Percentiles rank a stretch among this genome's conserved stretches.
Conservation (phyloP, 1,140 invertebrate genomes). For the Stegodyphus mimosarum region DNA sequence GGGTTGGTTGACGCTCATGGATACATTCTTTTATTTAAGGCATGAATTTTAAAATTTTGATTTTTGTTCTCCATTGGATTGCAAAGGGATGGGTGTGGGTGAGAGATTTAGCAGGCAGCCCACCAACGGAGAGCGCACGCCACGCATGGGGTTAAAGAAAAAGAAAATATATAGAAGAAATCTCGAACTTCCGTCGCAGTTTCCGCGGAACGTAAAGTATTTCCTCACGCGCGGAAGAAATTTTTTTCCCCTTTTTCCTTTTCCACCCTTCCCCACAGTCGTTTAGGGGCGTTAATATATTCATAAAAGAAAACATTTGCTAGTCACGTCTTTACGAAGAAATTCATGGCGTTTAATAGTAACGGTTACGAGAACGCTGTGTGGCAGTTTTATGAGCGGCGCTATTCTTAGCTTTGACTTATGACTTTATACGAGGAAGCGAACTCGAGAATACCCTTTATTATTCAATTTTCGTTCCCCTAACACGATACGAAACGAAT, state of each 20-base stretch:
- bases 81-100: not conserved
- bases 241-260: slow-evolving; percentile 18
- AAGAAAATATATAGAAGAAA: slow-evolving; percentile 43
- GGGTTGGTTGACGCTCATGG: not conserved
- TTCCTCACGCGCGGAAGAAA: slow-evolving; percentile 44
- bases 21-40: slow-evolving; percentile 15
- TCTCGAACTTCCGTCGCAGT: slow-evolving; percentile 27
- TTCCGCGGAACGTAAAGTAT: slow-evolving; percentile 47
- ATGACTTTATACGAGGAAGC: slow-evolving; percentile 45
- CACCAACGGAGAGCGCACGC: too few relatives aligned
- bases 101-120: slow-evolving; percentile 24
- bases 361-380: slow-evolving; percentile 39
- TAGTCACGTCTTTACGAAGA: slow-evolving; percentile 44
- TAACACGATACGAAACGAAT: not conserved
- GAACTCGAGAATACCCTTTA: slow-evolving; percentile 45
- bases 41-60: slow-evolving; percentile 45
- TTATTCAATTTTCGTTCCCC: slow-evolving; percentile 54
- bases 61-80: slow-evolving; percentile 13
- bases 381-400: slow-evolving; percentile 46
- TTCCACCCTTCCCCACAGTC: slow-evolving; percentile 3
- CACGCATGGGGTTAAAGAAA: not conserved
- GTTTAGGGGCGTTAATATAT: slow-evolving; percentile 53
- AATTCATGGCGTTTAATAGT: slow-evolving; percentile 53
- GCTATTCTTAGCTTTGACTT: slow-evolving; percentile 57
- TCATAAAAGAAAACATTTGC: slow-evolving; percentile 58